Evolutionary conservation across 2,888 invertebrate genomes (phyloP).

Genomic region (Drosophila aldrichi): DNA sequence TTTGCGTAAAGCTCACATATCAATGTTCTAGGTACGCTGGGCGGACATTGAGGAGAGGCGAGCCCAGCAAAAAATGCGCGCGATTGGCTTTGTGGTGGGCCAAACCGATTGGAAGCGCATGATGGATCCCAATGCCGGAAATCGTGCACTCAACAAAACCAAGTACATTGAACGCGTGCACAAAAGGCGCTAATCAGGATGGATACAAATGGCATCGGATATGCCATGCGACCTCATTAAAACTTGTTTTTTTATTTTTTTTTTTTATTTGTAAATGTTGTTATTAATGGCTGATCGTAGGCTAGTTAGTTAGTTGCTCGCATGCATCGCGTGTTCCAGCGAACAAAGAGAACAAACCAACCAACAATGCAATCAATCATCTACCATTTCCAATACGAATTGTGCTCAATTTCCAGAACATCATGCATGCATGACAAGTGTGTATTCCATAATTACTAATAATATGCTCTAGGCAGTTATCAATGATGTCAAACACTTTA

Average conservation of each 20-base stretch:
- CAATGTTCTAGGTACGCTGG: conserved; percentile 94
- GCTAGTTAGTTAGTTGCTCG: conserved; percentile 2
- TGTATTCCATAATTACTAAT: conserved; percentile 12
- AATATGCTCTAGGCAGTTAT: not conserved
- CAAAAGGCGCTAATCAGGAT: conserved; percentile 64
- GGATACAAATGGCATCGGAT: conserved; percentile 5
- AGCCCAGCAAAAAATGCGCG: conserved; percentile 96
- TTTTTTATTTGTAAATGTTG: not conserved
- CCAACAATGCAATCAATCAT: conserved; percentile 12
- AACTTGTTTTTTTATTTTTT: not conserved
- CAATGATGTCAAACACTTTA: conserved; percentile 1
- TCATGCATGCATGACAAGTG: conserved; percentile 8
- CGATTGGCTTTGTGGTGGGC: conserved; percentile 98
- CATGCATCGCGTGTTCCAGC: conserved; percentile 40
- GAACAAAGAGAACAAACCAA: conserved; percentile 4
- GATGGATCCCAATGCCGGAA: conserved; percentile 96
- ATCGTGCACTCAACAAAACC: conserved; percentile 95
- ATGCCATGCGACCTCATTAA: not conserved
- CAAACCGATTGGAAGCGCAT: conserved; percentile 98
- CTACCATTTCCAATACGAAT: conserved; percentile 3
- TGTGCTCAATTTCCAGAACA: conserved; percentile 8
- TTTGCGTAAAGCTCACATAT: not conserved
- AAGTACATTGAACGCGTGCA: conserved; percentile 93
- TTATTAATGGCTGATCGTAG: conserved; percentile 16
- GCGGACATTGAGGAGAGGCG: conserved; percentile 98